Evolutionary conservation across 2,888 invertebrate genomes (phyloP).

Genomic region (Acheta domesticus): DNA sequence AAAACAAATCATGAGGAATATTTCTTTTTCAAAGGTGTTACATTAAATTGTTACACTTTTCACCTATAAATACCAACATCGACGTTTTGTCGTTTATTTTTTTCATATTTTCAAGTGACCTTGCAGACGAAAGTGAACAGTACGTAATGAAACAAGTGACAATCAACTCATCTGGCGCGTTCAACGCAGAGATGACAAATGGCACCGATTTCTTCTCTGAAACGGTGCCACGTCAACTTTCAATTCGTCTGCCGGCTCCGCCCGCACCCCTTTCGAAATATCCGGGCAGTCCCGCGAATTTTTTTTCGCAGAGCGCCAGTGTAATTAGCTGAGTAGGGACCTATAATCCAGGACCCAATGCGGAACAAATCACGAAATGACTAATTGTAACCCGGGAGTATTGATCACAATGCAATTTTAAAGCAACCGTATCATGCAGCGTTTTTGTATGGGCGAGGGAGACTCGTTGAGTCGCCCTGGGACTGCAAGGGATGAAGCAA

Average conservation of each 20-base stretch:
- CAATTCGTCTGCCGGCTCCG: neutral
- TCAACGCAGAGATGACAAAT: neutral
- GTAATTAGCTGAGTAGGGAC: constrained; percentile 18
- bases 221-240: neutral
- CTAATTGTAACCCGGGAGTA: constrained; percentile 18
- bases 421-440: neutral
- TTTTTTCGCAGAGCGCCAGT: neutral
- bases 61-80: no score
- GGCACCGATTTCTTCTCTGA: neutral
- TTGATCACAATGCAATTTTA: constrained; percentile 18
- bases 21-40: no score
- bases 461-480: neutral
- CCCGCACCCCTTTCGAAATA: neutral
- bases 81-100: no score
- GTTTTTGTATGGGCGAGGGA: neutral
- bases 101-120: no score
- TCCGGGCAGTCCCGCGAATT: neutral
- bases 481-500: no score
- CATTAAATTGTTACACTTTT: no score
- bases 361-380: constrained; percentile 18
- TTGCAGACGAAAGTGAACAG: no score
- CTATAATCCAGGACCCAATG: constrained; percentile 18
- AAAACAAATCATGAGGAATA: no score
- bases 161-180: neutral
- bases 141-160: neutral